A percentile compares a stretch with the other conserved stretches of the same genome.
Conservation (phyloP, 2,113 vertebrate genomes). For the Caretta caretta region DNA sequence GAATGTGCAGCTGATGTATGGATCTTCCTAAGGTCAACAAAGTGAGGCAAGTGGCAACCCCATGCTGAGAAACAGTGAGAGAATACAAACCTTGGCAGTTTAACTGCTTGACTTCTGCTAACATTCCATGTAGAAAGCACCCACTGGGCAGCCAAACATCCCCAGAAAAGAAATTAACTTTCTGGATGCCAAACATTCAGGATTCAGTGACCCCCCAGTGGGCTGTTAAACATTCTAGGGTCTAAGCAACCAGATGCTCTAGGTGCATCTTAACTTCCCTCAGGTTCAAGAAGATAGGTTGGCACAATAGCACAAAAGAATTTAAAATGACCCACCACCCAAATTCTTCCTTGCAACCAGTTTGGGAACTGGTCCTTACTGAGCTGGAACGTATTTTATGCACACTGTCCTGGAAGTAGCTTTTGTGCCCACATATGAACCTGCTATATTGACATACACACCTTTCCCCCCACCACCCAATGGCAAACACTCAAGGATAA, state of each 20-base stretch:
- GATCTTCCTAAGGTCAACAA: not conserved
- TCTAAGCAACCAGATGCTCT: not conserved
- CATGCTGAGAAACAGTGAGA: constrained; percentile 12
- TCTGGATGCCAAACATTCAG: not conserved
- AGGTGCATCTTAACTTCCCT: rapidly evolving
- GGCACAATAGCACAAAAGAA: not conserved
- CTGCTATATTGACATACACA: not conserved
- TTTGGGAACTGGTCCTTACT: not conserved
- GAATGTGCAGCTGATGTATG: constrained; percentile 20
- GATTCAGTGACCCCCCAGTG: rapidly evolving
- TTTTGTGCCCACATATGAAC: not conserved
- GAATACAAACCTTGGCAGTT: constrained; percentile 25
- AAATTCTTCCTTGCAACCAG: not conserved
- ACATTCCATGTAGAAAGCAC: not conserved
- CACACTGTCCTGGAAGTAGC: not conserved
- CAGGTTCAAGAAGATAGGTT: not conserved
- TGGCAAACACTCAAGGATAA: not conserved
- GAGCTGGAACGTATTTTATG: no score
- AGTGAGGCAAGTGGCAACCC: not conserved
- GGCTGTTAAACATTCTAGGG: not conserved
- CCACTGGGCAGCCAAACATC: not conserved
- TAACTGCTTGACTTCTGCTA: constrained; percentile 19
- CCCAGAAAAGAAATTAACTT: not conserved
- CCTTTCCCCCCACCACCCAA: not conserved
- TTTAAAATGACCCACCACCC: not conserved